Base-by-base conservation (phyloP, 2,888 invertebrate species). In the Disparrhopalites patrizii region DNA sequence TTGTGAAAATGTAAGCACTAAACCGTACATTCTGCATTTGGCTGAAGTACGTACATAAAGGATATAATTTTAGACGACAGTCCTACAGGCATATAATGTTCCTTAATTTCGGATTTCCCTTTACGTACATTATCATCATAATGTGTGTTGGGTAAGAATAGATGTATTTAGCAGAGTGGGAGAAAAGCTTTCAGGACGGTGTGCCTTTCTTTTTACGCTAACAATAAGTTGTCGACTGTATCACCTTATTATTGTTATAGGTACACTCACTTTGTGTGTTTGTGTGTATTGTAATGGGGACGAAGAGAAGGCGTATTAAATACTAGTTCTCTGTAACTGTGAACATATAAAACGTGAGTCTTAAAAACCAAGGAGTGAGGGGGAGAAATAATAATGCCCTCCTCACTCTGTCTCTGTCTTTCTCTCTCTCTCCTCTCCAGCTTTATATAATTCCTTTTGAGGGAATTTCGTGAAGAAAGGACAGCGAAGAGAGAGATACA, bases 381-480 rank as follows among this genome's bases (percentile, higher is more conserved):
- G n/a, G n/a, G n/a, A n/a, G 54, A 54, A 30, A n/a, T n/a, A n/a
- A 55, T 30, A 55, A 30, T 30, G 30, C 25, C n/a, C n/a, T n/a
- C n/a, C n/a, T n/a, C n/a, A n/a, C n/a, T n/a, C n/a, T n/a, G n/a
- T n/a, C n/a, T 38, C 38, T 38, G 38, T 27, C n/a, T n/a, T n/a
- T n/a, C n/a, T n/a, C n/a, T n/a, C n/a, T n/a, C n/a, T n/a, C n/a
- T n/a, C n/a, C 47, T 8, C 55, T 55, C 55, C 33, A 5, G 55
- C 43, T 58, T 58, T 38, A 43, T 28, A 43, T 43, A 58, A 58
- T 58, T 27, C 58, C 38, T 58, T 40, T 58, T 58, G 58, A 58
- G 58, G 58, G 38, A 58, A 43, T 58, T 58, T 58, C 40, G 40
- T 58, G 58, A 58, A 57, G 58, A 58, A 58, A 57, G 47, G 58